Base-by-base conservation (phyloP, 1,140 invertebrate species). In the Meloidogyne chitwoodi region DNA sequence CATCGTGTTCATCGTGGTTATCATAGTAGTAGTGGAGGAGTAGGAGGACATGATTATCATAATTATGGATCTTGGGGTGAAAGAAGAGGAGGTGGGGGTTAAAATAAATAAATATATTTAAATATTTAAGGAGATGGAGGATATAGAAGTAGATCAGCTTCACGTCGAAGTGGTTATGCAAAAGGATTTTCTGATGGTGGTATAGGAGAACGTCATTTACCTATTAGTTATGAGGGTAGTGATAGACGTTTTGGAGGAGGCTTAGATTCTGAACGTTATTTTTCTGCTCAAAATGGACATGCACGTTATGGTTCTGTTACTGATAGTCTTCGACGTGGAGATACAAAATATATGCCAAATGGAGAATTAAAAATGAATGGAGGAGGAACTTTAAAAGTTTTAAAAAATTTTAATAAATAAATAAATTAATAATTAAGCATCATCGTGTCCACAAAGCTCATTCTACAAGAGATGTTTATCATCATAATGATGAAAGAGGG, bases 291-390 rank as follows among this genome's bases (percentile, higher is more conserved):
- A 16, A 64, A 82, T 24, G 77, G 72, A 19, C 78, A 84, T 75
- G 79, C 78, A 41, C 82, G 83, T 41, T 84, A 84, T 72, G 83
- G 83, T 48, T 81, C 79, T 27, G 66, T 84, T 38, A 82, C 82
- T 62, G 83, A 84, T 68, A 82, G 80, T 63, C 79, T 84, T 44
- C 81, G 83, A 44, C 81, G 83, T 68, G 83, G 83, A 34, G 83
- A 84, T 24, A 68, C 85, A 38, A 83, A 83, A 75, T 84, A 84
- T 73, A 75, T 79, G 24, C 83, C 83, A 29, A 84, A 84, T 67
- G 83, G 83, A 14, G 83, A 84, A 19, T 71, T 84, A 38, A 81
- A 79, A 68, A 73, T 80, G 14, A 79, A 75, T 62, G 66, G 75
- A 41, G 56, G 63, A 8, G 34, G 19, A 22, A 67, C 38, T 67